phyloP scores from a whole-genome alignment of 2,888 invertebrate genomes.

The Leptopilina syphax region DNA sequence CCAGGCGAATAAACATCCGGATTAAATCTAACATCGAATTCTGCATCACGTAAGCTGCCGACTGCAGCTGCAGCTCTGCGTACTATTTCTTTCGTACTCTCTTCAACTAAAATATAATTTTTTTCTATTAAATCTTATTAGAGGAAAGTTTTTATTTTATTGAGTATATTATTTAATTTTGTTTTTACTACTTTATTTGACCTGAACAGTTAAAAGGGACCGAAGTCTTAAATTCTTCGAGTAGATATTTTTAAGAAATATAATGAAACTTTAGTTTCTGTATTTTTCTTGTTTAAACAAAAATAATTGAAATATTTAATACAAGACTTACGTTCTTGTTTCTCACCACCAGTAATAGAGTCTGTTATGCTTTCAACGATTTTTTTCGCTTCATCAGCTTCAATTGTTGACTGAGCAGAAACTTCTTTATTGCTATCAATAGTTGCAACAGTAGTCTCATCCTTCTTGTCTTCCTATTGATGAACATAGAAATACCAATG shows the following conservation, averaged over 20 bases:
- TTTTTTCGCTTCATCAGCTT: conserved; percentile 93
- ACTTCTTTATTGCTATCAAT: conserved; percentile 74
- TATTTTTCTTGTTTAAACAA: too few species aligned
- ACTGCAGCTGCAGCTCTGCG: conserved; percentile 94
- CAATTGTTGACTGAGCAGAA: conserved; percentile 75
- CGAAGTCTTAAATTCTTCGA: too few species aligned
- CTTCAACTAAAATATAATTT: conserved; percentile 82
- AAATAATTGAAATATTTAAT: conserved; percentile 57
- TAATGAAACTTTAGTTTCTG: too few species aligned
- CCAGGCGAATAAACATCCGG: conserved; percentile 98
- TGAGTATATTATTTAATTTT: too few species aligned
- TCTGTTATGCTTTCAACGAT: conserved; percentile 93
- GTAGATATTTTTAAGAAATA: too few species aligned
- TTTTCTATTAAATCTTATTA: conserved; percentile 1
- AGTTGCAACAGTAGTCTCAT: conserved; percentile 56
- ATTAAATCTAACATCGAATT: conserved; percentile 98
- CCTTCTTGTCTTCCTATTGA: conserved; percentile 65
- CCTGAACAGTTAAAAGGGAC: too few species aligned
- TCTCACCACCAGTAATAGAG: conserved; percentile 86
- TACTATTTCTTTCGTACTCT: conserved; percentile 92
- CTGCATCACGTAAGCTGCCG: conserved; percentile 95
- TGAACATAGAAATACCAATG: conserved; percentile 21
- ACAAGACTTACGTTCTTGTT: conserved; percentile 81
- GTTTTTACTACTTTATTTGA: too few species aligned
- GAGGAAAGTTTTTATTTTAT: too few species aligned